A percentile compares a stretch with the other conserved stretches of the same genome.
These are phyloP conservation scores for Strix aluco DNA, from an alignment of 2,113 vertebrate genomes.

Conservation along the genomic window DNA sequence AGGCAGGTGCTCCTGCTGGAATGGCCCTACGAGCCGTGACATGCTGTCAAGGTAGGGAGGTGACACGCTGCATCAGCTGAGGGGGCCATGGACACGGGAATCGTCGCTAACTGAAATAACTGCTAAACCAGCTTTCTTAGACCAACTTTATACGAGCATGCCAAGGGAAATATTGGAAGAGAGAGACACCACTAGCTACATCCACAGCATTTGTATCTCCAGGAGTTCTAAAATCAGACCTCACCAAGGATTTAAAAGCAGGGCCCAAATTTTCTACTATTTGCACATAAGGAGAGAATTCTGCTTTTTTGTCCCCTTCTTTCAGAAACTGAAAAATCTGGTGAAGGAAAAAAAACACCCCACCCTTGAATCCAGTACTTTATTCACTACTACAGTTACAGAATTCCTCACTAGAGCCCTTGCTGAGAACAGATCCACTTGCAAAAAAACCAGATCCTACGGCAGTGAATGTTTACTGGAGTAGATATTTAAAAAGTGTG, in stretches of 20 bases:
- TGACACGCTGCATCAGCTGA: not conserved
- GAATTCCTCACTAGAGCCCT: not conserved
- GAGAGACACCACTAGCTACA: not conserved
- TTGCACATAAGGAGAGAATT: not conserved
- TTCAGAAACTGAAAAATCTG: not conserved
- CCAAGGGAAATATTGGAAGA: not conserved
- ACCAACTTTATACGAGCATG: not conserved
- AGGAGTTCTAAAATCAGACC: not conserved
- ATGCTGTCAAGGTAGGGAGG: not conserved
- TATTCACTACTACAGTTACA: not conserved
- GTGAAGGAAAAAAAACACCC: not conserved
- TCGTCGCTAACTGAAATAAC: not conserved
- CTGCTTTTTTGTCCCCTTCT: not conserved
- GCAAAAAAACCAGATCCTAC: not conserved
- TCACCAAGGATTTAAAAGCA: not conserved
- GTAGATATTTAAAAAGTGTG: not conserved
- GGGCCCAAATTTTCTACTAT: not conserved
- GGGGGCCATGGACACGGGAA: not conserved
- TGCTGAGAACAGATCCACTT: not conserved
- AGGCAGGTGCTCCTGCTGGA: slow-evolving; percentile 17
- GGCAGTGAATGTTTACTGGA: not conserved
- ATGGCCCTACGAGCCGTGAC: not conserved
- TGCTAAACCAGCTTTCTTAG: not conserved
- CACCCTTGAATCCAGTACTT: not conserved
- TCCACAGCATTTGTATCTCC: not conserved